Percentiles rank a stretch among this genome's conserved stretches.
Conservation (phyloP, 2,797 vertebrate species). For the Gouania willdenowi region DNA sequence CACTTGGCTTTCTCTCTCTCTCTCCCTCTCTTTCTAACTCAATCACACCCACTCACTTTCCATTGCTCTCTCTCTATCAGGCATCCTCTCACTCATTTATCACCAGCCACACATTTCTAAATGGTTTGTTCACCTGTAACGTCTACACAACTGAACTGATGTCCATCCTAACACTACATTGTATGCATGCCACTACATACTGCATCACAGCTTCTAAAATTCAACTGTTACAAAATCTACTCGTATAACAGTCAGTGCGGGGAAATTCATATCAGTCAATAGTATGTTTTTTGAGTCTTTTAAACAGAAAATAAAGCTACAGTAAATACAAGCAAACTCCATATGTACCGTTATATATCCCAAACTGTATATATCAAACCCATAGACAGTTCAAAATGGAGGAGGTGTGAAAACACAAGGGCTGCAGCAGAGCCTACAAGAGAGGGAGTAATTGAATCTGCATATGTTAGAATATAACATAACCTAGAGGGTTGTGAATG, state of each 20-base stretch:
- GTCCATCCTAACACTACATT: not conserved
- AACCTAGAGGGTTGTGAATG: constrained; percentile 2
- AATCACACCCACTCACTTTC: not conserved
- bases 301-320: too few relatives aligned
- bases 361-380: too few relatives aligned
- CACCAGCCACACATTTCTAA: constrained; percentile 21
- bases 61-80: not conserved
- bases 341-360: too few relatives aligned
- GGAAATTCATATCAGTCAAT: too few relatives aligned
- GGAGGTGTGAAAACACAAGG: constrained; percentile 24
- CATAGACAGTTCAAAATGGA: too few relatives aligned
- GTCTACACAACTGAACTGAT: not conserved
- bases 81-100: constrained; percentile 1
- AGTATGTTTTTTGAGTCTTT: too few relatives aligned
- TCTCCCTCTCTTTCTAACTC: not conserved
- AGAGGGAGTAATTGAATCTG: constrained; percentile 2
- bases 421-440: not conserved
- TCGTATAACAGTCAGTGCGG: too few relatives aligned
- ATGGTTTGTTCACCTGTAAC: constrained; percentile 1
- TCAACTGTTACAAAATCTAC: too few relatives aligned
- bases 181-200: too few relatives aligned
- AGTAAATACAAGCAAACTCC: too few relatives aligned
- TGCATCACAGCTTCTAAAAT: too few relatives aligned
- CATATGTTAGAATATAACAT: constrained; percentile 12
- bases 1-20: constrained; percentile 2